phyloP scores from a whole-genome alignment of 1,140 invertebrate species.

The Neodiprion fabricii region DNA sequence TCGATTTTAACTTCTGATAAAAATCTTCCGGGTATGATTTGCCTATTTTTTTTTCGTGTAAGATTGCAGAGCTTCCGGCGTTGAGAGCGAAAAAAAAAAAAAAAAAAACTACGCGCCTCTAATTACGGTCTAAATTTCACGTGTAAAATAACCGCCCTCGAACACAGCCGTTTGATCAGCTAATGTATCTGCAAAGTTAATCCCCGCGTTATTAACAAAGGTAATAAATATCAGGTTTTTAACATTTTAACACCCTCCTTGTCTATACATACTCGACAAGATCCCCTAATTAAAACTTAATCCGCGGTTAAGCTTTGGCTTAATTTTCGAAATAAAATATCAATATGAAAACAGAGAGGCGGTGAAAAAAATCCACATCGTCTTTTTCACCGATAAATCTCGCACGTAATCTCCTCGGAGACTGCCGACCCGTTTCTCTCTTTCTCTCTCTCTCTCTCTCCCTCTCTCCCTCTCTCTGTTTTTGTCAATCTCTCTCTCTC shows the following conservation, averaged over 20 bases:
- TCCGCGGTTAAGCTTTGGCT: constrained; percentile 43
- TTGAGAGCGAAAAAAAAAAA: too few species aligned
- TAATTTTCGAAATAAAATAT: constrained; percentile 37
- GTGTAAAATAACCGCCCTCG: too few species aligned
- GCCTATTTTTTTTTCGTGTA: too few species aligned
- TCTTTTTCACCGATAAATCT: constrained; percentile 38
- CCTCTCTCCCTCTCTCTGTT: not conserved
- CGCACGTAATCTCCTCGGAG: not conserved
- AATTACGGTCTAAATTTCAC: too few species aligned
- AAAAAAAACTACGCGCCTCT: too few species aligned
- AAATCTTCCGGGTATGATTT: too few species aligned
- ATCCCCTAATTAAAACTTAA: constrained; percentile 56
- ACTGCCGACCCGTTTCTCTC: constrained; percentile 12
- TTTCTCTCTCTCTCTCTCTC: constrained; percentile 20
- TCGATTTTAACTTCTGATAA: too few species aligned
- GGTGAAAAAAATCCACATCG: not conserved
- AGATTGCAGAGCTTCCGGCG: too few species aligned
- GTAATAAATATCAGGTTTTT: constrained; percentile 49
- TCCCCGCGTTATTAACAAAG: not conserved
- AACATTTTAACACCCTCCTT: constrained; percentile 34
- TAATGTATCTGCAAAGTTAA: not conserved
- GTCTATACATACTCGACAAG: constrained; percentile 11
- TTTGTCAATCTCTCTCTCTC: constrained; percentile 11
- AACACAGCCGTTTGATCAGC: not conserved
- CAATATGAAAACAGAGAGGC: not conserved